Evolutionary conservation across 2,888 invertebrate species (phyloP).

Genomic region (Ariolimax columbianus): DNA sequence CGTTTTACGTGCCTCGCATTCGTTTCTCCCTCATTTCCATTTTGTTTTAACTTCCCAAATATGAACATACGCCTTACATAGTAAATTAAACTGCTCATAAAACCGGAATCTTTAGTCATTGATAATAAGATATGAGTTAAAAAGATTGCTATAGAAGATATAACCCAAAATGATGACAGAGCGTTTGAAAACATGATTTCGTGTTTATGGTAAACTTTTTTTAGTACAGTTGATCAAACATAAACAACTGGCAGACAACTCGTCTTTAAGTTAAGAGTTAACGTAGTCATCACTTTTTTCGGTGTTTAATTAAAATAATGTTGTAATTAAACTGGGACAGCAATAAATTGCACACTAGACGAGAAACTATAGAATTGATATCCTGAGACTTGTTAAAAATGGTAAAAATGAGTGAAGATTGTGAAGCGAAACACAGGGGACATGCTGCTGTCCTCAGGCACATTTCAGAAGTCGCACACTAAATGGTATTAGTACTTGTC

Average conservation of each 20-base stretch:
- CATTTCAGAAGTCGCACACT: no score
- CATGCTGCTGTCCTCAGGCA: no score
- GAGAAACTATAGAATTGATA: no score
- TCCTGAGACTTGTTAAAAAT: no score
- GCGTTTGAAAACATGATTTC: constrained; percentile 10
- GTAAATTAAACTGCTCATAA: background rate
- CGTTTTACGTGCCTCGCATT: background rate
- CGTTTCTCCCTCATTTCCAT: background rate
- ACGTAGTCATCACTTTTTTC: background rate
- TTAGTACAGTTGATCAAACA: background rate
- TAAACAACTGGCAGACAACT: background rate
- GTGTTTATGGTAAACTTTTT: background rate
- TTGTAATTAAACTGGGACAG: background rate
- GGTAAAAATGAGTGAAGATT: no score
- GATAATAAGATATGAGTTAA: background rate
- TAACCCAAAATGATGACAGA: constrained; percentile 32
- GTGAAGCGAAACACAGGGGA: no score
- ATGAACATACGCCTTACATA: background rate
- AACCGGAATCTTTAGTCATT: background rate
- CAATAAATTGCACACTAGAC: no score
- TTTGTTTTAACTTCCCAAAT: constrained; percentile 28
- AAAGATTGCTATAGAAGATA: constrained; percentile 1
- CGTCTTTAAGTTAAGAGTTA: background rate
- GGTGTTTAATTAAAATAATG: background rate
- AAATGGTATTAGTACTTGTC: no score